Evolutionary conservation across 2,888 invertebrate species (phyloP).

Genomic region (Chesias legatella): DNA sequence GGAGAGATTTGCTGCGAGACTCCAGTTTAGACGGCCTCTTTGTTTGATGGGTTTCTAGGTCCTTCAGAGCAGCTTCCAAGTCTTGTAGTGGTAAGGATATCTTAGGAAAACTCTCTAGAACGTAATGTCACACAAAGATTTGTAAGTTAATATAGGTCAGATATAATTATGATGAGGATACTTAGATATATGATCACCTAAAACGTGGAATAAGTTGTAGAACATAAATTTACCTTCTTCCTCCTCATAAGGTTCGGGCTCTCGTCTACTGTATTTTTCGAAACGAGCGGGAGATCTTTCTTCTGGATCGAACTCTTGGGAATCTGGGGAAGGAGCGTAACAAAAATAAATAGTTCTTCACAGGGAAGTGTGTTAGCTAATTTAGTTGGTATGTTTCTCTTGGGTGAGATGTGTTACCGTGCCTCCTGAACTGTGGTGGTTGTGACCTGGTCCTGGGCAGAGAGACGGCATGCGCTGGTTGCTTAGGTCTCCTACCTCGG

Average conservation of each 20-base stretch:
- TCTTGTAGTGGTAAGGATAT: conserved; percentile 70
- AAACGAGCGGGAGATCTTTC: conserved; percentile 25
- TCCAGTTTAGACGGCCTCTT: conserved; percentile 50
- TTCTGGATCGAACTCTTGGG: conserved; percentile 40
- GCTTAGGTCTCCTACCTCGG: conserved; percentile 41
- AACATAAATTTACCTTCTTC: conserved; percentile 52
- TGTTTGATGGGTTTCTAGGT: conserved; percentile 61
- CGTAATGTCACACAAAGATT: background rate
- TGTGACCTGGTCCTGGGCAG: conserved; percentile 50
- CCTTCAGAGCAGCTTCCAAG: conserved; percentile 65
- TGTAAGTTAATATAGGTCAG: too few species aligned
- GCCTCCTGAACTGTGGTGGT: conserved; percentile 43
- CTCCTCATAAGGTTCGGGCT: conserved; percentile 46
- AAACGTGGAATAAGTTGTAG: too few species aligned
- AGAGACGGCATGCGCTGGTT: conserved; percentile 28
- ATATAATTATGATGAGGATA: too few species aligned
- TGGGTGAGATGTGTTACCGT: conserved; percentile 35
- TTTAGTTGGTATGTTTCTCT: too few species aligned
- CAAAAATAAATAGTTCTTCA: too few species aligned
- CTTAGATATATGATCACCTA: too few species aligned
- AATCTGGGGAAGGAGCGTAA: conserved; percentile 35
- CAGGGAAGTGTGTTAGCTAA: too few species aligned
- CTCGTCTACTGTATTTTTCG: conserved; percentile 28
- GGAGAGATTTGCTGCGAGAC: conserved; percentile 62
- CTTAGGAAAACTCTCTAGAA: conserved; percentile 69